Base-by-base conservation (phyloP, 2,888 invertebrate species). In the Acleris literana region DNA sequence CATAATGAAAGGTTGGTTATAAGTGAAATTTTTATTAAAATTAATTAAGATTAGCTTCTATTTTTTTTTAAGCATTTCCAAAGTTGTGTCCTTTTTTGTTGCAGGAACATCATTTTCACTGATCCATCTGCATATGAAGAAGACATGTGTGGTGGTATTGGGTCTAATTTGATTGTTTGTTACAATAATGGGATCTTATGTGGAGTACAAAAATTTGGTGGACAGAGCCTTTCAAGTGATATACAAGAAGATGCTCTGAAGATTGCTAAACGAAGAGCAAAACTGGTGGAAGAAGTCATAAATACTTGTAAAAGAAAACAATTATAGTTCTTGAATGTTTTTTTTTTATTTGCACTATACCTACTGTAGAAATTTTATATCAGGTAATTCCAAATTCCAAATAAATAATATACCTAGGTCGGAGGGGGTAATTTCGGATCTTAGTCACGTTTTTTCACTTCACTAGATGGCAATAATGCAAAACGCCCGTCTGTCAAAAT, bases 81-180 rank as follows among this genome's bases (percentile, higher is more conserved):
- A n/a, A 46, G 46, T 46, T 5, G 43, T 16, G 33, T 4, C 4
- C 70, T 74, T 74, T 72, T 73, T 76, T 70, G 74, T 93, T 94
- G 62, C 80, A 96, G 96, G 69, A 93, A 94, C 73, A 87, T 94
- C 44, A 84, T 96, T 55, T 82, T 97, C 71, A 94, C 94, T n/a
- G 97, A 97, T 85, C 97, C 97, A 39, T 95, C 96, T 46, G 88
- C 93, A n/a, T 96, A 97, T 85, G 97, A 97, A 89, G 97, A 97
- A 90, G 93, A 93, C 72, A 93, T 96, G 73, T 94, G 95, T 75
- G 93, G 94, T 62, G 95, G 95, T n/a, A 76, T 82, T 54, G 91
- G 92, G 49, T 86, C 93, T n/a, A 93, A 93, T 72, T 81, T 96
- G 60, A 95, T 95, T 64, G 88, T 97, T 52, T 95, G 95, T 54